Evolutionary conservation across 2,888 invertebrate species (phyloP).

Genomic region (Polymixis flavicincta): DNA sequence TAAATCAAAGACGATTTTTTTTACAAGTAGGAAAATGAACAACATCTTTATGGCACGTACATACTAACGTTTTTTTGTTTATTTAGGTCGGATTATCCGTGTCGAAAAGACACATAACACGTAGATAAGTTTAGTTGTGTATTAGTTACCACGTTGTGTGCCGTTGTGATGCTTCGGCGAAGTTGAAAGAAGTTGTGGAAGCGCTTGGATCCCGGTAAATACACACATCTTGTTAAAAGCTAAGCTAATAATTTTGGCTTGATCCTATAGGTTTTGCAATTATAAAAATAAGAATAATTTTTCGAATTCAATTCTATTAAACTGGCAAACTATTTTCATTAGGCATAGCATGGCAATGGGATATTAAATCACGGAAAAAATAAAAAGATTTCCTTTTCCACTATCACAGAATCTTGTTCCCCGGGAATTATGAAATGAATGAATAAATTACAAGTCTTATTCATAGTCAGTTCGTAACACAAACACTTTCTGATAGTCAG

Average conservation of each 20-base stretch:
- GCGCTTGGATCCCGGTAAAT: constrained; percentile 31
- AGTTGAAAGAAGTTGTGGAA: constrained; percentile 46
- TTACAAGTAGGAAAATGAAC: constrained; percentile 11
- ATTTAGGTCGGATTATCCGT: constrained; percentile 52
- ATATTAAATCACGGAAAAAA: not conserved
- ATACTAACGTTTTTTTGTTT: constrained; percentile 38
- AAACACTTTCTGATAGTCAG: constrained; percentile 50
- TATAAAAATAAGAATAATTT: not conserved
- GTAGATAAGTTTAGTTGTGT: constrained; percentile 38
- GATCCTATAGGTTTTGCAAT: constrained; percentile 5
- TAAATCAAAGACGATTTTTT: not conserved
- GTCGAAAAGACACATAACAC: constrained; percentile 48
- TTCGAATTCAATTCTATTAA: not conserved
- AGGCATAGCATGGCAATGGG: not conserved
- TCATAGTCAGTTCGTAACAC: constrained; percentile 43
- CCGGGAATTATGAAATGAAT: constrained; percentile 34
- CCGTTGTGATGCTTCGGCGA: constrained; percentile 38
- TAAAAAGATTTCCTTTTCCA: not conserved
- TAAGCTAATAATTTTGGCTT: constrained; percentile 6
- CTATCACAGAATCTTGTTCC: constrained; percentile 10
- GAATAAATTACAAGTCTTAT: constrained; percentile 46
- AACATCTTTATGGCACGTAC: constrained; percentile 29
- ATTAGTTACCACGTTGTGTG: constrained; percentile 42
- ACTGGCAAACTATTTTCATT: not conserved
- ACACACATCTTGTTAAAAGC: constrained; percentile 15